A percentile compares a stretch with the other conserved stretches of the same genome.
phyloP scores from a whole-genome alignment of 2,113 vertebrate species.

The Arothron firmamentum region DNA sequence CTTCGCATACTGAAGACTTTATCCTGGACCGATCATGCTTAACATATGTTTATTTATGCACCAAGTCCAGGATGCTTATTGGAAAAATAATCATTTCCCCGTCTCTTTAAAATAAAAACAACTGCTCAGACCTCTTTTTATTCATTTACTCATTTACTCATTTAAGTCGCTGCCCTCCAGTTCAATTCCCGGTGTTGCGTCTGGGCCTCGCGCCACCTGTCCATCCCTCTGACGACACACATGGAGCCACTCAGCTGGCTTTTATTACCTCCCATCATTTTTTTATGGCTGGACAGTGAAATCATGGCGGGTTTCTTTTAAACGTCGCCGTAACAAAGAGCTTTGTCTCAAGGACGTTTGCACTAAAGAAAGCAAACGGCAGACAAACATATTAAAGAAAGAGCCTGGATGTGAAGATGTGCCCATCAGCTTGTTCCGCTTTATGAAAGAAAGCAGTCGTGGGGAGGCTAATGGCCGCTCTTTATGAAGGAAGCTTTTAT shows the following conservation, averaged over 20 bases:
- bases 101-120: slow-evolving; percentile 16
- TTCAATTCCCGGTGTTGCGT: slow-evolving; percentile 43
- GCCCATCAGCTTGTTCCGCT: not conserved
- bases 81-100: not conserved
- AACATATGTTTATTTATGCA: not conserved
- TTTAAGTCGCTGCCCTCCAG: slow-evolving; percentile 39
- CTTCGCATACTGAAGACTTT: not conserved
- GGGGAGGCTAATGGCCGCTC: slow-evolving; percentile 1
- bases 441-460: not conserved
- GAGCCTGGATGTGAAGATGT: not conserved
- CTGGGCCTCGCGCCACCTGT: slow-evolving; percentile 21
- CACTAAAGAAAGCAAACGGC: slow-evolving; percentile 30
- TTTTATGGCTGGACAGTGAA: slow-evolving; percentile 35
- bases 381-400: slow-evolving; percentile 23
- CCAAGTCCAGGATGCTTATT: not conserved
- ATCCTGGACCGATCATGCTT: no score
- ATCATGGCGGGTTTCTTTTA: slow-evolving; percentile 47
- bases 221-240: slow-evolving; percentile 24
- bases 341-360: slow-evolving; percentile 26
- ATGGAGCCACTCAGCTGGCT: slow-evolving; percentile 24
- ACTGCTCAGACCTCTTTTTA: slow-evolving; percentile 21
- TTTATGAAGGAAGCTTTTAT: slow-evolving; percentile 7
- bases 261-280: slow-evolving; percentile 36
- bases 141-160: slow-evolving; percentile 31
- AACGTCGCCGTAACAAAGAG: slow-evolving; percentile 35